Conservation (phyloP, 2,113 vertebrate genomes). For the Anguilla japonica region DNA sequence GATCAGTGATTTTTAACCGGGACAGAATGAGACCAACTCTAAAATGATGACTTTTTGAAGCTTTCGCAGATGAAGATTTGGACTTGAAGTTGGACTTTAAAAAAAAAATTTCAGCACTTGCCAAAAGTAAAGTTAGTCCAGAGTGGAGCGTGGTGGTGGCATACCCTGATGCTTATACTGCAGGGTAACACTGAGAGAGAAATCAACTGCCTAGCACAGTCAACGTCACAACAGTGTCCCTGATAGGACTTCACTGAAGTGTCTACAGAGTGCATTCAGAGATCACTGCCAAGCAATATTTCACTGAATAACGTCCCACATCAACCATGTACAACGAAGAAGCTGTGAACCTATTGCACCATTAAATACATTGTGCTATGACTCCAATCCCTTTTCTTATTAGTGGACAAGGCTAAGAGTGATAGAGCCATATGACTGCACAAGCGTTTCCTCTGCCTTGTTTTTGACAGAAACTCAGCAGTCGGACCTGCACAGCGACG, state of each 20-base stretch:
- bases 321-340: neutral
- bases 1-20: neutral
- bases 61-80: neutral
- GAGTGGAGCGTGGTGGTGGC: neutral
- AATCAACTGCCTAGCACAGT: neutral
- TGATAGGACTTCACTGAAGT: constrained; percentile 16
- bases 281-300: neutral
- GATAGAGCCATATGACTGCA: neutral
- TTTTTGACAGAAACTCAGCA: neutral
- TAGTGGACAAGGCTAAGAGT: neutral
- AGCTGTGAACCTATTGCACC: neutral
- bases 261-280: constrained; percentile 21
- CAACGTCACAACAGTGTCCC: constrained; percentile 8
- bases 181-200: constrained; percentile 4
- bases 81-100: too few relatives aligned
- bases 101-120: neutral
- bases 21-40: neutral
- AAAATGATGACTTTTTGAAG: neutral
- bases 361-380: neutral
- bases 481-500: neutral
- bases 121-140: constrained; percentile 4
- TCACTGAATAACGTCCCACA: neutral
- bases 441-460: too few relatives aligned
- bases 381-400: neutral
- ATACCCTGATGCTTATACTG: neutral